Conservation (phyloP, 2,113 vertebrate species). For the Neolamprologus fasciatus region DNA sequence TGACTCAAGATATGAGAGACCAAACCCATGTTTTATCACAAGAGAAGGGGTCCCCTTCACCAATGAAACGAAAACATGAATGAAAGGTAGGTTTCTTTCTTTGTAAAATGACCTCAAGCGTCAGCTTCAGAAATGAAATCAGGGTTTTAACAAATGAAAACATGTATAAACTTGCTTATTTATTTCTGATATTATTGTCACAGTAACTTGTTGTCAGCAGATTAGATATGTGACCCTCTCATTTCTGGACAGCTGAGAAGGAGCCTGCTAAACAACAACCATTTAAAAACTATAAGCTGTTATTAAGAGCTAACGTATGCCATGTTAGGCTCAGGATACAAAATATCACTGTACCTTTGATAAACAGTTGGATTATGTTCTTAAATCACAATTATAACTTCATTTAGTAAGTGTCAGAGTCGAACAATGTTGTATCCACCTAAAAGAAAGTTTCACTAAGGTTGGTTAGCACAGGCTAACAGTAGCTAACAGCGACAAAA, state of each 20-base stretch:
- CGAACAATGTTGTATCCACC: not conserved
- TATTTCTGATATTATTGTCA: not conserved
- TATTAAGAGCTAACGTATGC: not conserved
- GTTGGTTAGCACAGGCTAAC: not conserved
- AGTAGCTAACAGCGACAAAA: not conserved
- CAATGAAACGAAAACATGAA: not conserved
- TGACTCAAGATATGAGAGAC: not conserved
- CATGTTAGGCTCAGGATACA: not conserved
- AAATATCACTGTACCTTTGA: not conserved
- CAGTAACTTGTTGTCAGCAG: not conserved
- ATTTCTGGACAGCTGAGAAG: not conserved
- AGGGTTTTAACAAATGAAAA: not conserved
- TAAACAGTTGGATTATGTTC: rapidly evolving
- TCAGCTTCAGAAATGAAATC: not conserved
- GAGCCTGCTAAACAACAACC: not conserved
- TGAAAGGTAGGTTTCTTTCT: not conserved
- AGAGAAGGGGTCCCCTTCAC: not conserved
- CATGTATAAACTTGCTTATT: not conserved
- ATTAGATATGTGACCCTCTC: not conserved
- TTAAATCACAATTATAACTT: not conserved
- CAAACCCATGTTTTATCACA: not conserved
- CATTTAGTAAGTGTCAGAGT: not conserved
- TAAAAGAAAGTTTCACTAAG: not conserved
- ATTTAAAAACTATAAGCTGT: not conserved
- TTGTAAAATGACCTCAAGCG: not conserved